A percentile compares a stretch with the other conserved stretches of the same genome.
phyloP scores from a whole-genome alignment of 2,113 vertebrate species.

The Anarhynchus alexandrinus region DNA sequence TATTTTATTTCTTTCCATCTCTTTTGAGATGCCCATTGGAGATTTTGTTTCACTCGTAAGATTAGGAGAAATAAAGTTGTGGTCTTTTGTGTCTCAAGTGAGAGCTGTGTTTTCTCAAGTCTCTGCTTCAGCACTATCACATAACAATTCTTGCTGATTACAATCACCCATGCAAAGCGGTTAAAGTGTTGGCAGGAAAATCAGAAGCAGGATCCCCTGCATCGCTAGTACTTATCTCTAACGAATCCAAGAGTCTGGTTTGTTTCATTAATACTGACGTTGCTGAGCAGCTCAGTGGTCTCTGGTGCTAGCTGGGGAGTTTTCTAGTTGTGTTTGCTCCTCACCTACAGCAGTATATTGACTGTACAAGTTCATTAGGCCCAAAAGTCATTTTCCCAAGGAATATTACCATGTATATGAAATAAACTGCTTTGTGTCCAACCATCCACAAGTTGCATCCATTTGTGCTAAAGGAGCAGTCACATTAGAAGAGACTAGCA shows the following conservation, averaged over 20 bases:
- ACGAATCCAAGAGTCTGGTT: background rate
- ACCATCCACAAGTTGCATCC: background rate
- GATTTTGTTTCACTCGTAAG: background rate
- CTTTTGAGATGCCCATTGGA: background rate
- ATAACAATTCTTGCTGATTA: conserved; percentile 25
- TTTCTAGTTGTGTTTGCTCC: background rate
- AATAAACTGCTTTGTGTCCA: background rate
- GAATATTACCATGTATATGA: background rate
- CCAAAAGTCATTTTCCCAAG: background rate
- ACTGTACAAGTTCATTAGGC: background rate
- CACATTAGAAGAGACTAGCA: background rate
- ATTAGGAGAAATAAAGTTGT: background rate
- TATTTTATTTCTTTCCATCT: conserved; percentile 12
- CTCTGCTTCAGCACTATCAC: conserved; percentile 11
- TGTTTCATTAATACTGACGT: background rate
- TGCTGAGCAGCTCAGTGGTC: background rate
- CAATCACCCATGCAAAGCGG: conserved; percentile 2
- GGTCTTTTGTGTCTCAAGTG: background rate
- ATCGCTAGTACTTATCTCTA: background rate
- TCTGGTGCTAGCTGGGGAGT: background rate
- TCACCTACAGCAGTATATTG: background rate
- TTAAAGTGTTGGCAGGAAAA: conserved; percentile 18
- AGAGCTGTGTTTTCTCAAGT: background rate
- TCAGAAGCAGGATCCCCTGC: background rate
- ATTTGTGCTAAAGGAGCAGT: background rate